These are phyloP conservation scores for Ophion ventricosus DNA, from an alignment of 2,888 invertebrate genomes.

Conservation along the genomic window DNA sequence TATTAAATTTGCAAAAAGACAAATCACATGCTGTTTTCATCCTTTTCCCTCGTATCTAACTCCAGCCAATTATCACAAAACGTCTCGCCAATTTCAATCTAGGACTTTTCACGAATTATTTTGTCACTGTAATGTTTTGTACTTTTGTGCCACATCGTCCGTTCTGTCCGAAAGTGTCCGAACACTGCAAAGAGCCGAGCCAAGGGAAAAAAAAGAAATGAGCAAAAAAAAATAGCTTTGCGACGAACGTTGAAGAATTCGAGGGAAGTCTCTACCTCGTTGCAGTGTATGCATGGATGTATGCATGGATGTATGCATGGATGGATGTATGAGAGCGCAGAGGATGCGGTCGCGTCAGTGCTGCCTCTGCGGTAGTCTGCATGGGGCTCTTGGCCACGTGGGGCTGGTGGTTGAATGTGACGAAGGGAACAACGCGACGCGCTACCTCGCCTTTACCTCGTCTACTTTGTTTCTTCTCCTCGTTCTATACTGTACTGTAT, in stretches of 20 bases:
- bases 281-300: slow-evolving; percentile 1
- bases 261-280: slow-evolving; percentile 11
- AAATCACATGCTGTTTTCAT: too few relatives aligned
- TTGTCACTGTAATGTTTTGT: too few relatives aligned
- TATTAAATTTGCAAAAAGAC: too few relatives aligned
- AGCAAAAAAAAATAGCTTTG: slow-evolving; percentile 1
- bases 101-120: too few relatives aligned
- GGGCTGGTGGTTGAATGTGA: slow-evolving; percentile 36
- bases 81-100: too few relatives aligned
- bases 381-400: not conserved
- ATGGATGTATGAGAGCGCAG: too few relatives aligned
- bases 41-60: too few relatives aligned
- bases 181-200: not conserved
- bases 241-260: slow-evolving; percentile 10
- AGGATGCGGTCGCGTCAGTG: too few relatives aligned
- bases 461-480: slow-evolving; percentile 18
- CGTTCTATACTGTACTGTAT: not conserved
- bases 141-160: too few relatives aligned
- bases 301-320: not conserved
- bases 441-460: slow-evolving; percentile 27
- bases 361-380: not conserved
- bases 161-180: not conserved
- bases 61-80: too few relatives aligned
- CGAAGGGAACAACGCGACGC: not conserved
- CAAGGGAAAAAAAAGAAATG: not conserved